Conservation (phyloP, 2,888 invertebrate genomes). For the Nomada ruficornis region DNA sequence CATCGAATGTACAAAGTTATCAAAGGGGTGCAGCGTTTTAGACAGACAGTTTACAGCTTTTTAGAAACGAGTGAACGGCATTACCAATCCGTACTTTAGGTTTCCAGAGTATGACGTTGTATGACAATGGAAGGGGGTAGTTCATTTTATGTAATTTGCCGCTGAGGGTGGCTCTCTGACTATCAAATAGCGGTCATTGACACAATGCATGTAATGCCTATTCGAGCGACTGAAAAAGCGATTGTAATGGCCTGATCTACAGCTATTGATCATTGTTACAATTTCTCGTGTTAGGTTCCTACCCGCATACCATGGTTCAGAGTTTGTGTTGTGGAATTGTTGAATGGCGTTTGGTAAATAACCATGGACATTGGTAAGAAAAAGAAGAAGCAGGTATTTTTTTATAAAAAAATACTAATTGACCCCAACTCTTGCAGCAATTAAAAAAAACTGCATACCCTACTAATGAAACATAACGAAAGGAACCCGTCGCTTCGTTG, state of each 20-base stretch:
- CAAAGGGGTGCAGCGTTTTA: too few species aligned
- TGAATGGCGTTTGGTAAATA: neutral
- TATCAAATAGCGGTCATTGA: neutral
- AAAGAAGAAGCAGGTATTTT: neutral
- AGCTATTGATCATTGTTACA: neutral
- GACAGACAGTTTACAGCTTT: too few species aligned
- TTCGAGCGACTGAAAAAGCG: neutral
- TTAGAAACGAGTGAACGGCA: too few species aligned
- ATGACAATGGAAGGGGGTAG: neutral
- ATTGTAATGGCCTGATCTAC: conserved; percentile 7
- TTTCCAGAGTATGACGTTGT: too few species aligned
- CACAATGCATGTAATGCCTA: neutral
- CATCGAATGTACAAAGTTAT: too few species aligned
- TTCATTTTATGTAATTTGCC: neutral
- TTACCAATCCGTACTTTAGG: too few species aligned
- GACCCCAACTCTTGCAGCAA: neutral
- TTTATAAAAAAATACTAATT: neutral
- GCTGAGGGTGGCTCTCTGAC: neutral
- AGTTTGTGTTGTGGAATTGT: neutral
- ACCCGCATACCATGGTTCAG: neutral
- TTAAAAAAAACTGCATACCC: too few species aligned
- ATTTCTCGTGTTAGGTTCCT: neutral
- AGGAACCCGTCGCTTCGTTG: neutral
- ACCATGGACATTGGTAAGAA: neutral
- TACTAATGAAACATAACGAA: too few species aligned